Evolutionary conservation across 2,888 invertebrate species (phyloP), one percentile per base, ranked within the genome.

Genomic region (Nymphalis polychloros): DNA sequence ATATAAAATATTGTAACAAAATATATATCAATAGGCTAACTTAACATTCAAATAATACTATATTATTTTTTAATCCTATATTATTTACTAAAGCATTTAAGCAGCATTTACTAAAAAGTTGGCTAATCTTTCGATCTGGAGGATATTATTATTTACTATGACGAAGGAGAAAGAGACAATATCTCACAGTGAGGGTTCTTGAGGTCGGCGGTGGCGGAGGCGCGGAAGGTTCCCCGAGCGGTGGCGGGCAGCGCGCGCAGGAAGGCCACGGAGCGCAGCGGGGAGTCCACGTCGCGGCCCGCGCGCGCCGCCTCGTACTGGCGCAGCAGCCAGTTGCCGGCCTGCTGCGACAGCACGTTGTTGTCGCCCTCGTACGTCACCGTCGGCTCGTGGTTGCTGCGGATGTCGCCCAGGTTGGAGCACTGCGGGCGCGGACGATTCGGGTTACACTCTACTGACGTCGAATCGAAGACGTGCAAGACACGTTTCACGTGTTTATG

Each of bases 341-440:
- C 95, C 86, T 98, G 98, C 81, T 98, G 98, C 0, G 96, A 94
- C 4, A 98, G 92, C 27, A 98, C 98, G 86, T 97, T 98, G 89
- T 98, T 98, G 89, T 98, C 98, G 0, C 98, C 98, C 85, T 98
- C 98, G 85, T 97, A 98, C 0, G 98, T 98, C 66, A 97, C 96
- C 52, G 96, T 96, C 0, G 98, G 96, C 85, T 98, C 98, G 85
- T 97, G 96, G 86, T 97, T 97, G 81, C 95, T 95, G 13, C 97
- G 94, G 70, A 98, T 92, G 73, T 96, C 96, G 48, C 98, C 98
- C 31, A 98, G 90, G 76, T 97, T 95, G 20, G 97, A 94, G n/a
- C 96, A 95, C 93, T 95, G 83, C 19, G 68, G 69, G 64, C 74
- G 74, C 93, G 95, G 94, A 4, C 41, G 13, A 13, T 41, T 13